Evolutionary conservation across 2,888 invertebrate species (phyloP), one percentile per base, ranked within the genome.

Genomic region (Homarus gammarus): DNA sequence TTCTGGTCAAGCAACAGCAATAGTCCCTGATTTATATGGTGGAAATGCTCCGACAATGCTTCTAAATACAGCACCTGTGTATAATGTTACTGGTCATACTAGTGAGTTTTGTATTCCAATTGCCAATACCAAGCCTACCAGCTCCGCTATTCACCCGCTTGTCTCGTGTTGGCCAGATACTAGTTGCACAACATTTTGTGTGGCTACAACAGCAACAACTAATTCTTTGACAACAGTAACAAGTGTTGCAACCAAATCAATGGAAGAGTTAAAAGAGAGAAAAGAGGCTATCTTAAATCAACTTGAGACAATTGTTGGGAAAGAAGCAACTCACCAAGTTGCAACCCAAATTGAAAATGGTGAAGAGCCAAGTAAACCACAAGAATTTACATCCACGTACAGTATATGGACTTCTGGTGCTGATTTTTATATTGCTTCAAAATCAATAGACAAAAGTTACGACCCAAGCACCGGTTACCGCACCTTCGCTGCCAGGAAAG

Each of bases 281-380:
- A 95, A 95, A 93, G 95, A 95, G 93, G 96, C 96, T 93, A 95
- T 96, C 79, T 94, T 96, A 38, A 94, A 95, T 89, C 95, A 95
- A 91, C 93, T 96, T 75, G 96, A 96, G 92, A 95, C 95, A 92
- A 95, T 95, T 77, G 91, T 90, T 22, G 92, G 92, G 31, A 87
- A 89, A 82, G 90, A 91, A 22, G 92, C 90, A 38, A 91, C 90
- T 22, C 90, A 92, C 18, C 95, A 91, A 27, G 90, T 92, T n/a
- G 91, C 89, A 38, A 88, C 90, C 75, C 90, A 89, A 73, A 92
- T 91, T 33, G 90, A 83, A 78, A 92, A 92, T 84, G 90, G 90
- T 27, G 89, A 89, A 51, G 86, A 85, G 38, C 85, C 84, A 36
- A 64, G 33, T 36, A 85, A 78, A 61, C 31, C 82, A 33, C 88